These are phyloP conservation scores for Catharus fuscescens DNA, from an alignment of 2,113 vertebrate genomes.

Conservation along the genomic window DNA sequence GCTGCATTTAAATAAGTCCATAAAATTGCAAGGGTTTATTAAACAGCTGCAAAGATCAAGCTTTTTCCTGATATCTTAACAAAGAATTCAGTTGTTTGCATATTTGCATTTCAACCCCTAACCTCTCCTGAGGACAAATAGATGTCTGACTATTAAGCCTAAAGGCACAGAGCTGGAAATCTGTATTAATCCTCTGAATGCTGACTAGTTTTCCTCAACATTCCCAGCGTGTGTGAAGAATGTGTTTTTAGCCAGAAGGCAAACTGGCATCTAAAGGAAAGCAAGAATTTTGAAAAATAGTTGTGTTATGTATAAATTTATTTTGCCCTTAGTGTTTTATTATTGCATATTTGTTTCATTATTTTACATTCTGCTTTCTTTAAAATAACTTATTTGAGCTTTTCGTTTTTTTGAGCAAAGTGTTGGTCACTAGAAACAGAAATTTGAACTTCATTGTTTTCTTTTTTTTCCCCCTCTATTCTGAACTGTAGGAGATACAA, in stretches of 20 bases:
- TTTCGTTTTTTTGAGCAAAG: slow-evolving; percentile 19
- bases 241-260: slow-evolving; percentile 83
- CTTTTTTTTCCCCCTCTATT: not conserved
- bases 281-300: slow-evolving; percentile 83
- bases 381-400: slow-evolving; percentile 58
- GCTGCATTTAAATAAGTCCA: slow-evolving; percentile 72
- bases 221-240: slow-evolving; percentile 84
- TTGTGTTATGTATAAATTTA: slow-evolving; percentile 82
- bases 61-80: slow-evolving; percentile 70
- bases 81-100: slow-evolving; percentile 76
- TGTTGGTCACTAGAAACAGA: slow-evolving; percentile 45
- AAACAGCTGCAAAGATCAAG: slow-evolving; percentile 70
- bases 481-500: slow-evolving; percentile 5
- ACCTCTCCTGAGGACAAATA: slow-evolving; percentile 82
- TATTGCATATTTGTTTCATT: slow-evolving; percentile 72
- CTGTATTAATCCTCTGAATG: slow-evolving; percentile 82
- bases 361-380: slow-evolving; percentile 65
- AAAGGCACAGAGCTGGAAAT: slow-evolving; percentile 72
- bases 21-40: slow-evolving; percentile 65
- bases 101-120: slow-evolving; percentile 81
- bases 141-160: slow-evolving; percentile 77
- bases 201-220: slow-evolving; percentile 77
- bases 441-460: not conserved
- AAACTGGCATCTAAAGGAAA: slow-evolving; percentile 79
- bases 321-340: slow-evolving; percentile 78